phyloP scores from a whole-genome alignment of 2,888 invertebrate genomes.

The Bembecia ichneumoniformis region DNA sequence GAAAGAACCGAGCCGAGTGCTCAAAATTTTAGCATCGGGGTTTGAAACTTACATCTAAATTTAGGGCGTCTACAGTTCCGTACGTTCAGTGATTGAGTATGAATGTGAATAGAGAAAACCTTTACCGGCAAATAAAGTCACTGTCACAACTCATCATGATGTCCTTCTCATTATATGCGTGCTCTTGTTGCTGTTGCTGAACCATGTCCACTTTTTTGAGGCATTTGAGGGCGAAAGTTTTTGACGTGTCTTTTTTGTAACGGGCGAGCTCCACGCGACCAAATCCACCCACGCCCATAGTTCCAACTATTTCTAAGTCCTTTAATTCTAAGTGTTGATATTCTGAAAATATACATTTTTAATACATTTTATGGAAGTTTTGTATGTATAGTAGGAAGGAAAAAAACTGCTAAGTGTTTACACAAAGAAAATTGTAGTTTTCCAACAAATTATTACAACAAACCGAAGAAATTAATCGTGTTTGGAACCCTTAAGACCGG shows the following conservation, averaged over 20 bases:
- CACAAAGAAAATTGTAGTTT: not conserved
- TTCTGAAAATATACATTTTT: slow-evolving; percentile 41
- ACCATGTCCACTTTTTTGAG: slow-evolving; percentile 92
- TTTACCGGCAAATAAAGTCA: slow-evolving; percentile 84
- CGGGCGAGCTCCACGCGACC: slow-evolving; percentile 88
- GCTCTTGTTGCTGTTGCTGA: slow-evolving; percentile 89
- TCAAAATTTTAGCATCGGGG: too few relatives aligned
- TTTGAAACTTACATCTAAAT: too few relatives aligned
- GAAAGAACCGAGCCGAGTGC: too few relatives aligned
- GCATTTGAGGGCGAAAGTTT: slow-evolving; percentile 87
- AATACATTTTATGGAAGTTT: slow-evolving; percentile 1
- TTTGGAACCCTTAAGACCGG: too few relatives aligned
- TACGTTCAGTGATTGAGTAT: too few relatives aligned
- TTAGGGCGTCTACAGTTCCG: too few relatives aligned
- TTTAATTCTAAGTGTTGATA: slow-evolving; percentile 79
- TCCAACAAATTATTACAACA: not conserved
- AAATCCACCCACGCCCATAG: slow-evolving; percentile 93
- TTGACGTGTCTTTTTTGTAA: slow-evolving; percentile 65
- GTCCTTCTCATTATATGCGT: slow-evolving; percentile 89
- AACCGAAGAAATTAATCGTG: too few relatives aligned
- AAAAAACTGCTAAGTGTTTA: not conserved
- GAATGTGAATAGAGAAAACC: too few relatives aligned
- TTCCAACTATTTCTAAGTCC: slow-evolving; percentile 86
- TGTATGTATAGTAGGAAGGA: not conserved
- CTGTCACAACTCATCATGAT: slow-evolving; percentile 86